Evolutionary conservation across 2,113 vertebrate genomes (phyloP), one percentile per base, ranked within the genome.

Genomic region (Panthera leo): DNA sequence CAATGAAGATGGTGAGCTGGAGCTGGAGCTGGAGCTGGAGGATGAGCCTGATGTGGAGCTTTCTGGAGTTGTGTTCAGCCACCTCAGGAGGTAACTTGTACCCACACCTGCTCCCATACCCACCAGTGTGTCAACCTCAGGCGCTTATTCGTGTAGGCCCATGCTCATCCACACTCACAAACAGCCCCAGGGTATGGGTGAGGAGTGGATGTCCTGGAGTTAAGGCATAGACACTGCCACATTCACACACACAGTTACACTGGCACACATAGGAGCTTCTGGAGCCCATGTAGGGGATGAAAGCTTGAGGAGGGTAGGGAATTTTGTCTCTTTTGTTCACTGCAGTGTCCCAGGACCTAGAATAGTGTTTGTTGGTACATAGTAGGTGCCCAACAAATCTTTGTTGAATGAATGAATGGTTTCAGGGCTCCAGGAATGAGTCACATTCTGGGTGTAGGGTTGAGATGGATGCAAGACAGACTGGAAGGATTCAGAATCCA

Each of bases 41-140:
- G 99, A 99, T 16, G 94, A 99, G 27, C 98, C 99, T 18, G 99
- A 99, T 29, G 75, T 99, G 97, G 99, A 99, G 65, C 97, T 98
- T 75, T 98, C 98, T 0, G 99, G 99, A 31, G 95, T 99, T 11
- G 98, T 98, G 89, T 99, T 99, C 96, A 99, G 99, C 36, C 98
- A 99, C 51, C 98, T 99, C 96, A 99, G 99, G 94, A 99, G 99
- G 99, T 99, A 98, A 91, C 27, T 89, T 11, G 27, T 2, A 18
- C 25, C n/a, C 13, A 68, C 2, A 78, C 70, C 51, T 80, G 80
- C 73, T 86, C 10, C 84, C 89, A 55, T 16, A 85, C 25, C 7
- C n/a, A 29, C 45, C 55, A 48, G 25, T 36, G 48, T 80, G 25
- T 89, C 95, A 87, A 18, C 45, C 42, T 89, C 18, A 58, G 31